Conservation (phyloP, 2,888 invertebrate genomes). For the Dioctria rufipes region DNA sequence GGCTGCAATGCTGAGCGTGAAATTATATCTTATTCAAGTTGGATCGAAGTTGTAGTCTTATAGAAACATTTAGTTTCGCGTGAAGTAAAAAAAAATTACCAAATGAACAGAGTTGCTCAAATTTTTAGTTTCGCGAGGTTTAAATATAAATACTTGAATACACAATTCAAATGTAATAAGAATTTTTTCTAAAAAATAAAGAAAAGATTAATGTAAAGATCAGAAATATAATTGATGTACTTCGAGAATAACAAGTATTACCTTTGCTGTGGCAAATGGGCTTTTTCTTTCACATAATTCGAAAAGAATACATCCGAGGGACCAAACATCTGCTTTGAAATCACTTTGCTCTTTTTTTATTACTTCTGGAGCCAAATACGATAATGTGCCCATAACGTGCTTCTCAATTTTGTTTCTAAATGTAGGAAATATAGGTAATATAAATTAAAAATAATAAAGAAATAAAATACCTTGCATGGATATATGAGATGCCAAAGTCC, state of each 20-base stretch:
- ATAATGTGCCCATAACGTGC: slow-evolving; percentile 77
- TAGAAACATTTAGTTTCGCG: no score
- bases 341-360: slow-evolving; percentile 78
- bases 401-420: slow-evolving; percentile 54
- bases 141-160: no score
- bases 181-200: no score
- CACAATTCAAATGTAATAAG: no score
- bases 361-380: slow-evolving; percentile 83
- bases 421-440: slow-evolving; percentile 49
- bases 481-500: slow-evolving; percentile 76
- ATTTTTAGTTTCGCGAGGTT: no score
- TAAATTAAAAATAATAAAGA: slow-evolving; percentile 60
- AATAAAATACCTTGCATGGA: slow-evolving; percentile 61
- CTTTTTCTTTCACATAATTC: slow-evolving; percentile 72
- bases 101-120: no score
- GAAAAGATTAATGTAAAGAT: no score
- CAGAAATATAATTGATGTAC: no score
- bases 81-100: no score
- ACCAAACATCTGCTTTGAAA: slow-evolving; percentile 83
- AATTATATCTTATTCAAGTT: no score
- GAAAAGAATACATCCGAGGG: slow-evolving; percentile 80
- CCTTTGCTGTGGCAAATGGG: not conserved
- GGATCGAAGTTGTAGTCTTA: no score
- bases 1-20: no score
- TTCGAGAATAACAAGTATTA: not conserved